Evolutionary conservation across 1,140 invertebrate genomes (phyloP), one percentile per base, ranked within the genome.

Genomic region (Rhizoglyphus robini): DNA sequence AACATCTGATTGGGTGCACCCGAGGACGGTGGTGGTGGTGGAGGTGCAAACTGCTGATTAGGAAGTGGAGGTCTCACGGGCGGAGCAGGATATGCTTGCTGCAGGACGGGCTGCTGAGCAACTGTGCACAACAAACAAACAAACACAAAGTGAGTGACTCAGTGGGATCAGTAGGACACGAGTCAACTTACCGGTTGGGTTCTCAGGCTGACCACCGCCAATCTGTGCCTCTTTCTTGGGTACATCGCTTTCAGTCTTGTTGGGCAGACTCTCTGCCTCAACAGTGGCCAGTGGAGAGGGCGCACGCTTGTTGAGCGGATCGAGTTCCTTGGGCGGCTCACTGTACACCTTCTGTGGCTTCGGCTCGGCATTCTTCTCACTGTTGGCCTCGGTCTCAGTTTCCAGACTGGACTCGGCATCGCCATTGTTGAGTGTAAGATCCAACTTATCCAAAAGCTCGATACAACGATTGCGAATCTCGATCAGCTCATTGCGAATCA

Each of bases 381-480:
- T 36, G 38, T 38, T 48, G 13, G 30, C 29, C 20, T 60, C 65
- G 64, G 65, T 36, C 4, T 11, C 8, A 31, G n/a, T 57, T 25
- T 31, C 31, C 4, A 5, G 15, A 25, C 23, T 23, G 23, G 8
- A 32, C 20, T 25, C 49, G 46, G 49, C 4, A 51, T 29, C 41
- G 66, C 25, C 34, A 58, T 3, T 29, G 20, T 61, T 65, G 3
- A 20, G 1, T 23, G 30, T 8, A 20, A 57, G 20, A 41, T 71
- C 65, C 34, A 69, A 41, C 13, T 67, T 66, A 41, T 71, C 83
- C 63, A 85, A 72, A 34, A 85, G 70, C 65, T 75, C 73, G 70
- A 80, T 82, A 0, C 84, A 82, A 72, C 78, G 75, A 73, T 85
- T 80, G 66, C 83, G 74, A 63, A 85, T 80, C 20, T 74, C 73